Evolutionary conservation across 2,888 invertebrate species (phyloP), one percentile per base, ranked within the genome.

Genomic region (Cephus spinipes): DNA sequence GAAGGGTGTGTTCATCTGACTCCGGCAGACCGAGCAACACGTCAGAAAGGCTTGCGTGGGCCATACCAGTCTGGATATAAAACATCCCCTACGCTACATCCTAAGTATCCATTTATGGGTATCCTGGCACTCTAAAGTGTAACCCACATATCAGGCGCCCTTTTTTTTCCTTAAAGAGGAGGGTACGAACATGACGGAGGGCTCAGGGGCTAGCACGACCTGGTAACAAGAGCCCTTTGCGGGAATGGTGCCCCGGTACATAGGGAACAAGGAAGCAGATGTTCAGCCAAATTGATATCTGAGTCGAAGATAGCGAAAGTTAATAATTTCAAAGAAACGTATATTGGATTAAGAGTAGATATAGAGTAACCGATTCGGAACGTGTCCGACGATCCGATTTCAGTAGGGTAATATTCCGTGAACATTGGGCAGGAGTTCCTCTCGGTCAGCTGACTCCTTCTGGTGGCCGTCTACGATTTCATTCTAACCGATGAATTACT

Each of bases 21-120:
- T 31, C 71, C 31, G 71, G 33, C 71, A 71, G 71, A 31, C 71
- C 33, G 71, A 71, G 31, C 71, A 71, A 31, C 71, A 23, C 30
- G 32, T 12, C 71, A 23, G 71, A 32, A 32, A 31, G 71, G 31
- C 71, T 33, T 33, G 71, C 71, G 71, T 33, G 71, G 71, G 71
- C 71, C 32, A 71, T 33, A 71, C 71, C 31, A 31, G 71, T 71
- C 32, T 71, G 71, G 71, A 71, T 71, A 71, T 71, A 71, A 71
- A 71, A 71, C 71, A 71, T 71, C 71, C 71, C 71, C 33, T 33
- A 33, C 71, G 71, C 71, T 31, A 32, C 71, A 23, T 12, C 71
- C 71, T 32, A 33, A 71, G 71, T 32, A 71, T 71, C 33, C 71
- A 71, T 71, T 71, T 71, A 71, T 71, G 30, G 32, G 71, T 71